Evolutionary conservation across 2,797 vertebrate species (phyloP).

Genomic region (Poecile montanus): DNA sequence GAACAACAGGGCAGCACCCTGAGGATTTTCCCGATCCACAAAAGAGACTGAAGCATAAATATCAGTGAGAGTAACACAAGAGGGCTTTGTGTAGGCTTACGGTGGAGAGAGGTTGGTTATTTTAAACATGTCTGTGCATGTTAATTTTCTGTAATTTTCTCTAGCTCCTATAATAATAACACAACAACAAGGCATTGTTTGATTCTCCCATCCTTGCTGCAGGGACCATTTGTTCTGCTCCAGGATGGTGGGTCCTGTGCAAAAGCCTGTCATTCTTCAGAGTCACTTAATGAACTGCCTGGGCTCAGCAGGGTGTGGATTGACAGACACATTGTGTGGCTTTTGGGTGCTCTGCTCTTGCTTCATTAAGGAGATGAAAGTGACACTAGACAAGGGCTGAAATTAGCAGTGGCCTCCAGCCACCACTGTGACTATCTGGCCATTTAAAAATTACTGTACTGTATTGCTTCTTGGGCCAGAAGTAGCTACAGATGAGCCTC

Average conservation of each 20-base stretch:
- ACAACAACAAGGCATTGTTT: neutral
- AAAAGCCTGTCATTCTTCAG: slow-evolving; percentile 32
- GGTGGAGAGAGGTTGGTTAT: neutral
- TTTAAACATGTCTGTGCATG: neutral
- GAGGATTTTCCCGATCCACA: neutral
- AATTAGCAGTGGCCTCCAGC: slow-evolving; percentile 45
- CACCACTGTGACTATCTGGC: slow-evolving; percentile 30
- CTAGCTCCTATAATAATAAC: neutral
- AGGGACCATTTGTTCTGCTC: slow-evolving; percentile 23
- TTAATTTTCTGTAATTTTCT: neutral
- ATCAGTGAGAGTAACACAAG: neutral
- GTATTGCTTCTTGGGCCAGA: neutral
- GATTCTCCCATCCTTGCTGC: slow-evolving; percentile 4
- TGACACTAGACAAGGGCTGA: slow-evolving; percentile 9
- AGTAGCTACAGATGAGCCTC: slow-evolving; percentile 15
- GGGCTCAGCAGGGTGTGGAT: neutral
- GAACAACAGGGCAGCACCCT: neutral
- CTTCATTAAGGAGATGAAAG: slow-evolving; percentile 56
- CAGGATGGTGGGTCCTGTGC: slow-evolving; percentile 22
- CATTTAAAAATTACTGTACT: slow-evolving; percentile 16
- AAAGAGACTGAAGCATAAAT: neutral
- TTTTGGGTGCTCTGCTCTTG: slow-evolving; percentile 11
- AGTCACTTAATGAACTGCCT: slow-evolving; percentile 50
- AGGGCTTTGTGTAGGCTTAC: neutral
- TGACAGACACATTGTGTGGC: slow-evolving; percentile 8